These are phyloP conservation scores for Allacma fusca DNA, from an alignment of 2,888 invertebrate genomes.

Conservation along the genomic window DNA sequence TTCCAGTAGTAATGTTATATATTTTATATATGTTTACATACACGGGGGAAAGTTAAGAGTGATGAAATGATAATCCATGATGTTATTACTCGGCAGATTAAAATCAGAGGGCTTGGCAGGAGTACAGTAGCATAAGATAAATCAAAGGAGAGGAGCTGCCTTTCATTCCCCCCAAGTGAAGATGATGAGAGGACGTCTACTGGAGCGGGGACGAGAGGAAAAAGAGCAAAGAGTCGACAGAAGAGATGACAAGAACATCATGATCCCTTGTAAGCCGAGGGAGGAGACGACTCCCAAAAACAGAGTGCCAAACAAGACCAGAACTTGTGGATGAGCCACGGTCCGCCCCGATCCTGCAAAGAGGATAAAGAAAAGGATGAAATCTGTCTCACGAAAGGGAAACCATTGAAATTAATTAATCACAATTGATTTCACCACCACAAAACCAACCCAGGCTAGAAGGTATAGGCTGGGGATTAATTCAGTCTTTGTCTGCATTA, in stretches of 20 bases:
- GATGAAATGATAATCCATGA: too few species aligned
- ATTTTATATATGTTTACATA: too few species aligned
- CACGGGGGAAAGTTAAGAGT: too few species aligned
- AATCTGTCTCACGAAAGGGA: conserved; percentile 9
- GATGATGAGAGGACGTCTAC: neutral
- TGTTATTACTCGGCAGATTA: too few species aligned
- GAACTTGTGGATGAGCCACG: neutral
- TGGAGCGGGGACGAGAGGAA: conserved; percentile 2
- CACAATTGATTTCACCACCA: conserved; percentile 37
- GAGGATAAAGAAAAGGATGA: conserved; percentile 9
- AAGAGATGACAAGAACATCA: neutral
- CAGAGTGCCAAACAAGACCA: neutral
- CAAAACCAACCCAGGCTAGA: neutral
- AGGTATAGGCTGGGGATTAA: conserved; percentile 31
- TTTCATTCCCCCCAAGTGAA: too few species aligned
- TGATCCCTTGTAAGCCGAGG: conserved; percentile 8
- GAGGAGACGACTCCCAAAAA: neutral
- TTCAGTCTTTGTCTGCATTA: conserved; percentile 21
- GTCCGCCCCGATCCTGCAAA: neutral
- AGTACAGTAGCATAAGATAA: too few species aligned
- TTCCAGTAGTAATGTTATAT: too few species aligned
- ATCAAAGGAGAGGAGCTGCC: too few species aligned
- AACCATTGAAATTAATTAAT: conserved; percentile 40
- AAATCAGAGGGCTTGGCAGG: too few species aligned
- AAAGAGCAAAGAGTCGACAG: neutral